Conservation (phyloP, 2,113 vertebrate genomes). For the Paramisgurnus dabryanus region DNA sequence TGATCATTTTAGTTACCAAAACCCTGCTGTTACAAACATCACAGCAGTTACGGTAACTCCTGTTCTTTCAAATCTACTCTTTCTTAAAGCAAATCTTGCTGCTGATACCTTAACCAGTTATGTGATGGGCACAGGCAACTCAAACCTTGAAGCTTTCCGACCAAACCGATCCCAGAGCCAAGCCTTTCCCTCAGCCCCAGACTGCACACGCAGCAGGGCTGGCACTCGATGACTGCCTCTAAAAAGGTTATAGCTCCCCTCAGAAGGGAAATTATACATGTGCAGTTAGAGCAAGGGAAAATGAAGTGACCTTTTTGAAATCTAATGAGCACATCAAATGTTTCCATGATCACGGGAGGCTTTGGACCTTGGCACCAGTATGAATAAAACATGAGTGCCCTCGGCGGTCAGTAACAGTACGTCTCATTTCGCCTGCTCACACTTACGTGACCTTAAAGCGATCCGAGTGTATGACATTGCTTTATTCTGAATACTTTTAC, state of each 20-base stretch:
- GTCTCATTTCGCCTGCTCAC: conserved; percentile 21
- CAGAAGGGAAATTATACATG: conserved; percentile 50
- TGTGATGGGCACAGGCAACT: not conserved
- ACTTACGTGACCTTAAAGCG: conserved; percentile 41
- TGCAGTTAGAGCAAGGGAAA: conserved; percentile 38
- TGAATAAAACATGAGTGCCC: conserved; percentile 54
- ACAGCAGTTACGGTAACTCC: not conserved
- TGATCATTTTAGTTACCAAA: conserved; percentile 17
- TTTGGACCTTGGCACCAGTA: conserved; percentile 47
- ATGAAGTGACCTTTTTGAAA: conserved; percentile 55
- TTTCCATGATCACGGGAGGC: conserved; percentile 52
- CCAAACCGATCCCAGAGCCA: not conserved
- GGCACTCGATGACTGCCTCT: conserved; percentile 29
- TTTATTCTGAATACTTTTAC: conserved; percentile 16
- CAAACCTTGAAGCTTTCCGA: not conserved
- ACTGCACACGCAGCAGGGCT: conserved; percentile 28
- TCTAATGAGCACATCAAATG: conserved; percentile 55
- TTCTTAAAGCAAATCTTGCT: not conserved
- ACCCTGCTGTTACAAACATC: conserved; percentile 1
- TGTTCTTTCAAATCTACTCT: not conserved
- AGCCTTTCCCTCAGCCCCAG: not conserved
- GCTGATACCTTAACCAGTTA: too few species aligned
- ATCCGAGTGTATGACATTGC: not conserved
- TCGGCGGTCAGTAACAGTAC: conserved; percentile 40
- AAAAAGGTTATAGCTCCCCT: conserved; percentile 53